These are phyloP conservation scores for Acanthornis magna DNA, from an alignment of 2,797 vertebrate species.

Conservation along the genomic window DNA sequence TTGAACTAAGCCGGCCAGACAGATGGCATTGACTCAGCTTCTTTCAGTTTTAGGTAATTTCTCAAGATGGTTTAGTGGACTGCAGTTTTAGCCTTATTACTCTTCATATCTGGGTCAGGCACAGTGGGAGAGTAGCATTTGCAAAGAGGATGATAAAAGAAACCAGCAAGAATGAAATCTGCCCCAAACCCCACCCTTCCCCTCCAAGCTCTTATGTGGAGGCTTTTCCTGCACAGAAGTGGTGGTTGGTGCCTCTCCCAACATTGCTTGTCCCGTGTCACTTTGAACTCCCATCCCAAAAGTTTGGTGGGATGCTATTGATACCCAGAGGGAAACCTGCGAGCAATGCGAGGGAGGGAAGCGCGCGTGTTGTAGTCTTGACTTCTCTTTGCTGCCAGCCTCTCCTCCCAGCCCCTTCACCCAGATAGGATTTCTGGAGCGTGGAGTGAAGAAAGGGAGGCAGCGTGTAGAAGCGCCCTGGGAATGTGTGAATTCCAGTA, in stretches of 20 bases:
- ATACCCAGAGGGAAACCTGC: not conserved
- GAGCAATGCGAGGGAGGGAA: not conserved
- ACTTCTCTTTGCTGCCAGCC: not conserved
- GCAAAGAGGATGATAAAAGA: not conserved
- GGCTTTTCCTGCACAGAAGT: not conserved
- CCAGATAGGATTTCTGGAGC: constrained; percentile 16
- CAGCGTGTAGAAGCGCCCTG: not conserved
- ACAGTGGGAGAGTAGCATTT: not conserved
- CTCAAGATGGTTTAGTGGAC: not conserved
- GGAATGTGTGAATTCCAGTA: constrained; percentile 57
- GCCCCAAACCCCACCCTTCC: not conserved
- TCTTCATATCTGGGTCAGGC: not conserved
- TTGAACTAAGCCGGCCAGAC: not conserved
- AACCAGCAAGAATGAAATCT: not conserved
- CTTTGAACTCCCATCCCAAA: not conserved
- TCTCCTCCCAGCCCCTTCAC: not conserved
- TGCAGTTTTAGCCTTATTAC: not conserved
- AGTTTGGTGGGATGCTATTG: not conserved
- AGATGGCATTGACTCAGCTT: not conserved
- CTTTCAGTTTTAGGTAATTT: not conserved
- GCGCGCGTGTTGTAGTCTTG: not conserved
- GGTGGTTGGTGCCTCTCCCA: not conserved
- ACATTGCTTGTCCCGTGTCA: not conserved
- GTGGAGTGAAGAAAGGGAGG: not conserved
- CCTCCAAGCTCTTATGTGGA: not conserved